Evolutionary conservation across 2,113 vertebrate genomes (phyloP), one percentile per base, ranked within the genome.

Genomic region (Uropsilus gracilis): DNA sequence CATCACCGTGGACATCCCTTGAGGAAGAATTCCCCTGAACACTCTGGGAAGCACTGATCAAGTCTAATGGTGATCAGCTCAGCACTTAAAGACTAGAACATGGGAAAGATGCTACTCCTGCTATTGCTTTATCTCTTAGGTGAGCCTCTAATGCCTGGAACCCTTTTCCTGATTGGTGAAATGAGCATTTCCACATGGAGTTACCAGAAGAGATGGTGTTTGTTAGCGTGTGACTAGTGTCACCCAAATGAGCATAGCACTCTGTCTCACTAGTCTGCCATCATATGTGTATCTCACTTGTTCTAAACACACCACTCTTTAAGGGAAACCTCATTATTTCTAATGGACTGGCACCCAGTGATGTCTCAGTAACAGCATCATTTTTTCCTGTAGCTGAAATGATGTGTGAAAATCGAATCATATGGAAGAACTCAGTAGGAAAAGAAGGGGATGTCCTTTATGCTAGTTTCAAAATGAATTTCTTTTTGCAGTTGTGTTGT

Each of bases 371-470:
- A 64, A 86, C 1, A 8, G 69, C 32, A 64, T 48, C 46, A 30
- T n/a, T 72, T 69, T 83, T 46, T 80, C 26, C 30, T 48, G 14
- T 20, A 24, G 26, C 3, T 68, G 61, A 68, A 44, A 18, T 72
- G 76, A 87, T 61, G 7, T 87, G 22, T 90, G 66, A 93, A 90
- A 94, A 86, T 89, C 28, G 76, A 80, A 72, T 64, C 11, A 11
- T 73, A 6, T 76, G 39, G 85, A 96, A 85, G 9, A 55, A 85
- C 14, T 77, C 76, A 39, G 4, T 61, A 39, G 13, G 24, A 68
- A 77, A 96, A 44, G 3, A 84, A 69, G 18, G 18, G 50, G 30
- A 50, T 63, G 66, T 14, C 50, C n/a, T 84, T 4, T 76, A 30
- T 91, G 46, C n/a, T 2, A 1, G 30, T 55, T 10, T 90, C 30